Conservation (phyloP, 92 coral and sea anemone genomes). For the Diadumene lineata region DNA sequence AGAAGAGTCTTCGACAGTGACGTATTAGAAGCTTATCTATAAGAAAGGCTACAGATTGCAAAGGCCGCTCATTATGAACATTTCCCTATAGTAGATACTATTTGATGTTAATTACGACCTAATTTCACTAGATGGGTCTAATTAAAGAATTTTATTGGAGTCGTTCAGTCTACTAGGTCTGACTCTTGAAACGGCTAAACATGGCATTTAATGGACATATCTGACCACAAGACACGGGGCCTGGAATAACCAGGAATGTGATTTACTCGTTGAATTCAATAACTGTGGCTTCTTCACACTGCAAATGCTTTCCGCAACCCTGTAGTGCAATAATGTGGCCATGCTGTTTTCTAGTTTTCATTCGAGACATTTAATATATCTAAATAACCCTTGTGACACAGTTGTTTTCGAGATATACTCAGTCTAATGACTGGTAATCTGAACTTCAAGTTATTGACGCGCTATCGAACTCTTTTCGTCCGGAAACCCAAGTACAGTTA, state of each 20-base stretch:
- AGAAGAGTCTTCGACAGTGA: slow-evolving; percentile 25
- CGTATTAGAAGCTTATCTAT: slow-evolving; percentile 36
- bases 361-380: slow-evolving; percentile 34
- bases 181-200: slow-evolving; percentile 21
- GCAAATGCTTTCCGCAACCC: slow-evolving; percentile 18
- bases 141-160: slow-evolving; percentile 28
- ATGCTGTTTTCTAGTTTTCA: slow-evolving; percentile 18
- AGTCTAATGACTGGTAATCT: slow-evolving; percentile 40
- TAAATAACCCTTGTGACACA: slow-evolving; percentile 47
- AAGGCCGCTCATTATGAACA: slow-evolving; percentile 27
- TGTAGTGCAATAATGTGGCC: slow-evolving; percentile 8
- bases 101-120: slow-evolving; percentile 27
- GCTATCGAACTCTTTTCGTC: slow-evolving; percentile 28
- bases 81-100: slow-evolving; percentile 21
- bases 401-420: slow-evolving; percentile 11
- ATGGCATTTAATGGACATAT: slow-evolving; percentile 27
- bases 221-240: slow-evolving; percentile 38
- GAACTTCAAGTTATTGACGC: slow-evolving; percentile 32
- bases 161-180: slow-evolving; percentile 31
- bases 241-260: slow-evolving; percentile 42
- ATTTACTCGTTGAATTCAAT: background rate
- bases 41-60: slow-evolving; percentile 30
- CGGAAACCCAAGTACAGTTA: slow-evolving; percentile 28
- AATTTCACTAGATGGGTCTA: slow-evolving; percentile 14
- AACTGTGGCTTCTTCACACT: slow-evolving; percentile 2